phyloP scores from a whole-genome alignment of 2,888 invertebrate genomes.

The Pandemis heparana region DNA sequence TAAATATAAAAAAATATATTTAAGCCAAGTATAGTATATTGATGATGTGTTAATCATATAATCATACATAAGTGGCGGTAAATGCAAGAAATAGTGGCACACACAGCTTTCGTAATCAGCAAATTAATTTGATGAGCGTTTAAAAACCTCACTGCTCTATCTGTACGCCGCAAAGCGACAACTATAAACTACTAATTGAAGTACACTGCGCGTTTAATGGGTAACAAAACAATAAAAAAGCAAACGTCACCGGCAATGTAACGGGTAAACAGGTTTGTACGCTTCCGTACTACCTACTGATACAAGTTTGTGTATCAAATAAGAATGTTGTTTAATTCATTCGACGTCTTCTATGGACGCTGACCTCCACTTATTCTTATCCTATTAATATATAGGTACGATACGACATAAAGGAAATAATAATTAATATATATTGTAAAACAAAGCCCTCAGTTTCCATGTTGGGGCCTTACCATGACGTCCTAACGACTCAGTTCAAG shows the following conservation, averaged over 20 bases:
- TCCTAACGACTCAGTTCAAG: too few relatives aligned
- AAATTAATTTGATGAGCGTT: not conserved
- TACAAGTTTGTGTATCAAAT: slow-evolving; percentile 6
- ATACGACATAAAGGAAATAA: too few relatives aligned
- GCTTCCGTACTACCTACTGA: not conserved
- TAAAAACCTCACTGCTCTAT: not conserved
- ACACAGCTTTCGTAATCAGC: too few relatives aligned
- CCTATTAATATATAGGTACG: not conserved
- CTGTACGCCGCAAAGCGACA: not conserved
- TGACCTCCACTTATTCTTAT: slow-evolving; percentile 4
- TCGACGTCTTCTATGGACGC: not conserved
- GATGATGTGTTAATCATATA: too few relatives aligned
- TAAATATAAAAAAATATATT: too few relatives aligned
- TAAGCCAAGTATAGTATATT: too few relatives aligned
- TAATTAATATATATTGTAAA: too few relatives aligned
- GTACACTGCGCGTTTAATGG: not conserved
- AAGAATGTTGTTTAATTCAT: slow-evolving; percentile 21
- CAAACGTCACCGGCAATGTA: slow-evolving; percentile 2
- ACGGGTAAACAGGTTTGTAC: not conserved
- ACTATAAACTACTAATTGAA: not conserved
- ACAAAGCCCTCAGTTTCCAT: too few relatives aligned
- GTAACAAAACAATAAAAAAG: not conserved
- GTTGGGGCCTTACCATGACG: too few relatives aligned
- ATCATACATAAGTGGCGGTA: too few relatives aligned
- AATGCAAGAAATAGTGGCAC: too few relatives aligned